Evolutionary conservation across 2,888 invertebrate genomes (phyloP).

Genomic region (Acleris sparsana): DNA sequence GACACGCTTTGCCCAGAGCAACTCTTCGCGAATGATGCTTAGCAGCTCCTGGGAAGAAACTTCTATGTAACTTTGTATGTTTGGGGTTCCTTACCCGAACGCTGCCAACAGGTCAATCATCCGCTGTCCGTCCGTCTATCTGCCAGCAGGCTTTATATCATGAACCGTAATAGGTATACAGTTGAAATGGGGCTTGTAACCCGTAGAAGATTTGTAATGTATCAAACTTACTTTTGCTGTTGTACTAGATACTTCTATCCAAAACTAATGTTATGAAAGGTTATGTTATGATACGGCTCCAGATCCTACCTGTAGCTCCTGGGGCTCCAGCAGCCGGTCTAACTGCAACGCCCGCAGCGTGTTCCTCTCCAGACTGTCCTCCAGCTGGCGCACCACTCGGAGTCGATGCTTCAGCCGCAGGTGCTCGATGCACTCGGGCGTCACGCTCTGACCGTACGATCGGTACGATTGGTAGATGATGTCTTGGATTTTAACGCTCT

Average conservation of each 20-base stretch:
- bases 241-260: too few relatives aligned
- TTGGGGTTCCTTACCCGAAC: too few relatives aligned
- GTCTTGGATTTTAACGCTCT: constrained; percentile 91
- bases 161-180: too few relatives aligned
- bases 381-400: constrained; percentile 95
- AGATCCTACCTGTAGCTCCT: constrained; percentile 83
- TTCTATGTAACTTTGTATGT: too few relatives aligned
- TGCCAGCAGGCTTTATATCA: too few relatives aligned
- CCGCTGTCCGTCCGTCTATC: too few relatives aligned
- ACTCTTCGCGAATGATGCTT: constrained; percentile 88
- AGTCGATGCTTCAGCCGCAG: constrained; percentile 95
- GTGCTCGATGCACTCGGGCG: constrained; percentile 94
- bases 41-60: constrained; percentile 77
- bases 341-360: constrained; percentile 92
- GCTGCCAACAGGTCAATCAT: too few relatives aligned
- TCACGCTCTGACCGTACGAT: constrained; percentile 89
- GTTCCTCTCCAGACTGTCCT: constrained; percentile 94
- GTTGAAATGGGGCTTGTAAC: too few relatives aligned
- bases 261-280: too few relatives aligned
- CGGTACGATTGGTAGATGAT: constrained; percentile 94
- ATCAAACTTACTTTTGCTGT: too few relatives aligned
- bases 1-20: constrained; percentile 87
- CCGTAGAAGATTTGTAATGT: too few relatives aligned
- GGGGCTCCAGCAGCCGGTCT: constrained; percentile 86
- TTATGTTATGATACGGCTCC: too few relatives aligned